Conservation (phyloP, 2,797 vertebrate genomes). For the Leuciscus waleckii region DNA sequence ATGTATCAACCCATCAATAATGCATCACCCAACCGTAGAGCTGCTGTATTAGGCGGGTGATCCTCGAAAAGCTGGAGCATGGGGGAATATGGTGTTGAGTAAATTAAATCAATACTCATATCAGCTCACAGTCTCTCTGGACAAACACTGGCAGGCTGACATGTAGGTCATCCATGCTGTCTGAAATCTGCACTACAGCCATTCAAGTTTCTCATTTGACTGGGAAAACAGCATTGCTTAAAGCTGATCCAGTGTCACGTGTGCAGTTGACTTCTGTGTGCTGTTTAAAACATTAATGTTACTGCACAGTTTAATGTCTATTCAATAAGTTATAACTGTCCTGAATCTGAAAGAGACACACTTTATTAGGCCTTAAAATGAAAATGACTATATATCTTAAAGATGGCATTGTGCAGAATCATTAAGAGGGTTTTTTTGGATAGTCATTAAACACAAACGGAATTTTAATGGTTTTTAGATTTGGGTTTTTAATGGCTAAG, state of each 20-base stretch:
- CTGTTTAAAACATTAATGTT: background rate
- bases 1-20: too few species aligned
- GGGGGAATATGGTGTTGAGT: slow-evolving; percentile 15
- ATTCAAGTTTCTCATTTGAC: slow-evolving; percentile 2
- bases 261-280: background rate
- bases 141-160: slow-evolving; percentile 37
- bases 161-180: slow-evolving; percentile 58
- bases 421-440: background rate
- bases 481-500: slow-evolving; percentile 8
- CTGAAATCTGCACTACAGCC: slow-evolving; percentile 28
- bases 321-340: background rate
- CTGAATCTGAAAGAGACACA: background rate
- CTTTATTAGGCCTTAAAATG: slow-evolving; percentile 6
- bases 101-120: slow-evolving; percentile 39
- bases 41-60: background rate
- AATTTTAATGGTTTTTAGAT: background rate
- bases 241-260: background rate
- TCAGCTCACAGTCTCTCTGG: slow-evolving; percentile 46
- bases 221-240: background rate
- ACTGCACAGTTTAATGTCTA: background rate
- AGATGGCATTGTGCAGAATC: background rate
- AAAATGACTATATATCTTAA: background rate
- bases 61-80: slow-evolving; percentile 1
- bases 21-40: too few species aligned
- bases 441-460: background rate